Evolutionary conservation across 2,113 vertebrate species (phyloP).

Genomic region (Romanogobio albipinnatus): DNA sequence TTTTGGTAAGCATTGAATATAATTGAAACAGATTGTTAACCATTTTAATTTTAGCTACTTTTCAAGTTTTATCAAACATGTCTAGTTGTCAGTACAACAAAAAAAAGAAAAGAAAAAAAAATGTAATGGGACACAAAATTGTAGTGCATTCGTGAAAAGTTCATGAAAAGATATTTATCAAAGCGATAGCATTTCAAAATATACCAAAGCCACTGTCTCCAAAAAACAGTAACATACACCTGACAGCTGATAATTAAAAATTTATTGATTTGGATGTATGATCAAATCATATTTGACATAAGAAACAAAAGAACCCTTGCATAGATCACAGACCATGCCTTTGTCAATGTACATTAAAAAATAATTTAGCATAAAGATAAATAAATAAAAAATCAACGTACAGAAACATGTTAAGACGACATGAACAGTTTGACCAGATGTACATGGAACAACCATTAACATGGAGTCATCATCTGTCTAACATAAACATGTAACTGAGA

Average conservation of each 20-base stretch:
- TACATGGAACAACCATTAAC: slow-evolving; percentile 59
- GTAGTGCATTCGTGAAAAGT: not conserved
- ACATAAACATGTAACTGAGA: slow-evolving; percentile 18
- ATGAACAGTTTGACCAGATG: slow-evolving; percentile 65
- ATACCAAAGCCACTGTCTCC: not conserved
- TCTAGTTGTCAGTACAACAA: not conserved
- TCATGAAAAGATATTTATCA: not conserved
- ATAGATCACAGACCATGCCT: slow-evolving; percentile 95
- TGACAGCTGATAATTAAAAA: slow-evolving; percentile 91
- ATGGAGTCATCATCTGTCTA: slow-evolving; percentile 32
- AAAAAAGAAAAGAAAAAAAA: not conserved
- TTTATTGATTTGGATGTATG: slow-evolving; percentile 93
- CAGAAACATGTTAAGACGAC: slow-evolving; percentile 59
- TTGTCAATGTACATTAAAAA: slow-evolving; percentile 80
- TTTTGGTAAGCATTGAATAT: not conserved
- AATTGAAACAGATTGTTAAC: not conserved
- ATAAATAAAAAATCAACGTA: slow-evolving; percentile 42
- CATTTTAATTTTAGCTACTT: not conserved
- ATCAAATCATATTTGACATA: slow-evolving; percentile 88
- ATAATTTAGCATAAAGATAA: slow-evolving; percentile 67
- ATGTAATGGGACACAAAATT: not conserved
- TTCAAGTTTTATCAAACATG: slow-evolving; percentile 2
- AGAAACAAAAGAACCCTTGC: slow-evolving; percentile 83
- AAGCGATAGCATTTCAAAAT: not conserved
- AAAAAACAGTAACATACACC: slow-evolving; percentile 44